These are phyloP conservation scores for Vanessa tameamea DNA, from an alignment of 1,140 invertebrate species.

Conservation along the genomic window DNA sequence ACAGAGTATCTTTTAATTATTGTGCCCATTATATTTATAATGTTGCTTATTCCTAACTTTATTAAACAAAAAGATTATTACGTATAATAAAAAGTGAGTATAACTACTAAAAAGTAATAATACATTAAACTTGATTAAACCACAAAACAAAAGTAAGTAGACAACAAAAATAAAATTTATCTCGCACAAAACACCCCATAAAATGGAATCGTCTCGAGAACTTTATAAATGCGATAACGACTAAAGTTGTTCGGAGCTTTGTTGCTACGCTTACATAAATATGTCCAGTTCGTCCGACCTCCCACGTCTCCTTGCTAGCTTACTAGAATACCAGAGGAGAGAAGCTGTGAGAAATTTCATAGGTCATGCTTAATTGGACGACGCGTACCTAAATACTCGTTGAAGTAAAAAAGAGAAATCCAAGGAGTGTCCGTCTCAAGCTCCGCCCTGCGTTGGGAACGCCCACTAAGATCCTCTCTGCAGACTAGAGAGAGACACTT, in stretches of 20 bases:
- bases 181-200: conserved; percentile 78
- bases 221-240: conserved; percentile 80
- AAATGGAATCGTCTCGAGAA: conserved; percentile 77
- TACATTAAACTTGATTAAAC: neutral
- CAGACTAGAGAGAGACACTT: conserved; percentile 67
- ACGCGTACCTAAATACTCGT: conserved; percentile 70
- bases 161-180: conserved; percentile 78
- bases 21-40: no score
- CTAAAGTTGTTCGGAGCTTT: conserved; percentile 76
- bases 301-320: conserved; percentile 15
- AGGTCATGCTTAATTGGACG: conserved; percentile 62
- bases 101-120: neutral
- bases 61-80: no score
- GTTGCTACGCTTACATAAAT: conserved; percentile 75
- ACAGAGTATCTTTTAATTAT: no score
- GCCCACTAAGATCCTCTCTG: conserved; percentile 63
- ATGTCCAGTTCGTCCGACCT: conserved; percentile 57
- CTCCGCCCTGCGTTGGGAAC: conserved; percentile 66
- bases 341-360: conserved; percentile 42
- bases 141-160: conserved; percentile 63
- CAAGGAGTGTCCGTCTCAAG: conserved; percentile 72
- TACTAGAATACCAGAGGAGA: conserved; percentile 18
- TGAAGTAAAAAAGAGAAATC: conserved; percentile 77
- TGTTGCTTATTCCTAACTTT: no score
- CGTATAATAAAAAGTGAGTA: no score